Base-by-base conservation (phyloP, 2,797 vertebrate species). In the Novumbra hubbsi region DNA sequence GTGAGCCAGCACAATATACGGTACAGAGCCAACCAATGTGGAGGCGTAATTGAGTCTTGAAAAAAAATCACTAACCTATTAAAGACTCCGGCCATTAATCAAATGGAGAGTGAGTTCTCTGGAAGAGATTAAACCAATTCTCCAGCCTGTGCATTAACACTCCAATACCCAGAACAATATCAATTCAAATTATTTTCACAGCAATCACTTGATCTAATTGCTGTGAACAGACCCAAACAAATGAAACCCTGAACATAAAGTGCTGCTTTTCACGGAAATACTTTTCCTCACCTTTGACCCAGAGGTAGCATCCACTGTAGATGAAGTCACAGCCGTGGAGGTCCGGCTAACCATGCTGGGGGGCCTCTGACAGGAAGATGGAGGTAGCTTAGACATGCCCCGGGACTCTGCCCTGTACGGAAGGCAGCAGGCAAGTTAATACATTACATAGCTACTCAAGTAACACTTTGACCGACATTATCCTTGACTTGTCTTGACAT, bases 321-420 rank as follows among this genome's bases (percentile, higher is more conserved):
- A 92, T 0, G 93, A 78, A 74, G 96, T 96, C 88, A 95, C 92
- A 24, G 92, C 85, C 12, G 95, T 95, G 79, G 96, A 94, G 0
- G 94, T 91, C 87, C 98, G 95, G 75, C 96, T 97, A 94, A 98
- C 96, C 96, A 97, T 96, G 89, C 94, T 95, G 88, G 95, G 92
- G 63, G 96, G 95, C 91, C 96, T 96, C 88, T 95, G 96, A 92
- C 91, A 94, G 89, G 90, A 83, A 17, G 91, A 93, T 83, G 90
- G 84, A n/a, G 91, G 93, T 83, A 93, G 94, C 88, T 95, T 97
- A 83, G 94, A 96, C 96, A 98, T 98, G 83, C 55, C 55, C 55
- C 92, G 94, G 89, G 91, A 93, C 85, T 93, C 93, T 84, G 92
- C 83, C 87, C 98, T 99, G 84, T 52, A 85, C 79, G 70, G 70